Conservation (phyloP, 2,888 invertebrate species). For the Dicycla oo region DNA sequence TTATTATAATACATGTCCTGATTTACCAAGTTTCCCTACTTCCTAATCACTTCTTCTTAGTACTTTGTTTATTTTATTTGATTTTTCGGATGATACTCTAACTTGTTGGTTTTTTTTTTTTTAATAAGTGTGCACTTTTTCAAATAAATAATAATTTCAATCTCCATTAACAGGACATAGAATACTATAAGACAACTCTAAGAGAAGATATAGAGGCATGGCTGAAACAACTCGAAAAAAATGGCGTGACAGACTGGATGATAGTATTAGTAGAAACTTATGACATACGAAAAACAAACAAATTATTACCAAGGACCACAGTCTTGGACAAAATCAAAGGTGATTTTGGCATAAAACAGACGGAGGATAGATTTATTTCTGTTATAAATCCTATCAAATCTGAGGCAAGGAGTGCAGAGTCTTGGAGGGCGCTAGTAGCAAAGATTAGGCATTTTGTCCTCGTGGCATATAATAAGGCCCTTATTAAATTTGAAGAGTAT, state of each 20-base stretch:
- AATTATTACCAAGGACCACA: slow-evolving; percentile 97
- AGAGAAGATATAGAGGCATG: slow-evolving; percentile 97
- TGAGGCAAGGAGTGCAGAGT: slow-evolving; percentile 97
- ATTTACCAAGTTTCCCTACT: not conserved
- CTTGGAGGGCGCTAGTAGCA: slow-evolving; percentile 96
- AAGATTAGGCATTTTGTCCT: slow-evolving; percentile 96
- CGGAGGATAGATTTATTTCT: slow-evolving; percentile 95
- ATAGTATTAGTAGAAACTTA: slow-evolving; percentile 97
- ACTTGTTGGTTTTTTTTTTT: not conserved
- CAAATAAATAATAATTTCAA: no score
- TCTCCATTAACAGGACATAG: slow-evolving; percentile 93
- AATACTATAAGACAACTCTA: slow-evolving; percentile 96
- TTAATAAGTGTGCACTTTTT: no score
- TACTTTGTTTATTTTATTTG: not conserved
- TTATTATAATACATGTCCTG: not conserved
- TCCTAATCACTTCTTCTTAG: not conserved
- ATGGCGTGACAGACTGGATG: slow-evolving; percentile 97
- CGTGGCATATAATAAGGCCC: slow-evolving; percentile 96
- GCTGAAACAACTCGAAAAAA: slow-evolving; percentile 94
- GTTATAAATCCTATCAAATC: slow-evolving; percentile 97
- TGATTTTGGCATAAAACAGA: slow-evolving; percentile 97
- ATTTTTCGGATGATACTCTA: not conserved
- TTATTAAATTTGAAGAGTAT: slow-evolving; percentile 96
- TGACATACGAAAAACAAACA: slow-evolving; percentile 97
- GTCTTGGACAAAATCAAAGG: slow-evolving; percentile 98